phyloP scores from a whole-genome alignment of 2,888 invertebrate species.

The Dysmachus trigonus region DNA sequence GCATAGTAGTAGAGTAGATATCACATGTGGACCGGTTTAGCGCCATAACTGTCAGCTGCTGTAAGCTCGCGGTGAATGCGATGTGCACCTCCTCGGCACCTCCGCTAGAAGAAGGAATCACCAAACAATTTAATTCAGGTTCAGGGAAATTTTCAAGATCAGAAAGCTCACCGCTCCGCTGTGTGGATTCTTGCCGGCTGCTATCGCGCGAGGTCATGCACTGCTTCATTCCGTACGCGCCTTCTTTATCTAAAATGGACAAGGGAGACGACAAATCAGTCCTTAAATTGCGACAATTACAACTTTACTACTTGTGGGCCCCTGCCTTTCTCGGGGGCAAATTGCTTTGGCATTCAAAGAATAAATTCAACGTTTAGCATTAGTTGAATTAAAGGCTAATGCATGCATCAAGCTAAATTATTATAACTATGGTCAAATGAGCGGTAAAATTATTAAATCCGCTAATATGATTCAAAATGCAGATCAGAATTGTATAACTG shows the following conservation, averaged over 20 bases:
- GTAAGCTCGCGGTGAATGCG: conserved; percentile 9
- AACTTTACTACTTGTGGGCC: background rate
- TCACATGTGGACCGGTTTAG: conserved; percentile 43
- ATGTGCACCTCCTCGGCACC: background rate
- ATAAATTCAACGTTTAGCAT: background rate
- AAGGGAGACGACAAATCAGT: background rate
- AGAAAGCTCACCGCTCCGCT: background rate
- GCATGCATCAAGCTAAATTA: too few species aligned
- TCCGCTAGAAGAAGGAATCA: conserved; percentile 13
- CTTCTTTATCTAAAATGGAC: background rate
- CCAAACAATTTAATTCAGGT: conserved; percentile 1
- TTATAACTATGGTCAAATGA: too few species aligned
- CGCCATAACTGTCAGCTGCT: conserved; percentile 33
- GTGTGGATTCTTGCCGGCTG: background rate
- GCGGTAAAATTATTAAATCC: too few species aligned
- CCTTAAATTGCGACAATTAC: background rate
- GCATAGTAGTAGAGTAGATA: conserved; percentile 41
- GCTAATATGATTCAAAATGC: too few species aligned
- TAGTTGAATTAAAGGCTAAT: background rate
- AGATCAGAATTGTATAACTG: too few species aligned
- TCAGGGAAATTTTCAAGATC: conserved; percentile 35
- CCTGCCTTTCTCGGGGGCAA: background rate
- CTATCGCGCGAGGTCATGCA: background rate
- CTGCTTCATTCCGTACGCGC: background rate
- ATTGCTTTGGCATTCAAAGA: background rate